Evolutionary conservation across 2,888 invertebrate genomes (phyloP).

Genomic region (Sipunculus nudus): DNA sequence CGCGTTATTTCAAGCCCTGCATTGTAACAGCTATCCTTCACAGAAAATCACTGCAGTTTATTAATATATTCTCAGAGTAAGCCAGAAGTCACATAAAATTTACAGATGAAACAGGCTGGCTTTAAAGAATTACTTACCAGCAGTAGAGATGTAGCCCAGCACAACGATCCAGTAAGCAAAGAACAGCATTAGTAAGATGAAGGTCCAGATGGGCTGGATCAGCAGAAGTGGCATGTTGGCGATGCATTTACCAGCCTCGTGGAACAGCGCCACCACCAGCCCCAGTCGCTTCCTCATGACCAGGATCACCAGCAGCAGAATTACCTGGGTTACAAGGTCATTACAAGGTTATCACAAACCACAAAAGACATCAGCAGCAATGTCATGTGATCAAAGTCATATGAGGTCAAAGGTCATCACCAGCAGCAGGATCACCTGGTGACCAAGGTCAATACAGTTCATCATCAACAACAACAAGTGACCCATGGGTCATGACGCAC

Average conservation of each 20-base stretch:
- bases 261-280: constrained; percentile 81
- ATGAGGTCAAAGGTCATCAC: no score
- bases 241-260: constrained; percentile 89
- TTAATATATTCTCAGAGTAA: no score
- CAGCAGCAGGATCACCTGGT: constrained; percentile 72
- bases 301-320: constrained; percentile 76
- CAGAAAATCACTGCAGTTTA: no score
- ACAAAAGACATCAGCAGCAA: no score
- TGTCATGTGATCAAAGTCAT: no score
- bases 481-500: no score
- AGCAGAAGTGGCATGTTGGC: constrained; percentile 84
- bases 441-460: no score
- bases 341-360: constrained; percentile 67
- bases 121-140: constrained; percentile 77
- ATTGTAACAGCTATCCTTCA: no score
- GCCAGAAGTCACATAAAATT: no score
- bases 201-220: constrained; percentile 78
- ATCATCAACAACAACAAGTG: no score
- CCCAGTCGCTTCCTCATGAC: constrained; percentile 71
- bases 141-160: constrained; percentile 76
- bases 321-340: constrained; percentile 45
- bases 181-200: constrained; percentile 80
- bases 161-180: constrained; percentile 87
- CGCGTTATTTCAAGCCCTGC: no score
- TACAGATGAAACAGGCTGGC: no score